Evolutionary conservation across 1,140 invertebrate genomes (phyloP).

Genomic region (Drosophila oshimai): DNA sequence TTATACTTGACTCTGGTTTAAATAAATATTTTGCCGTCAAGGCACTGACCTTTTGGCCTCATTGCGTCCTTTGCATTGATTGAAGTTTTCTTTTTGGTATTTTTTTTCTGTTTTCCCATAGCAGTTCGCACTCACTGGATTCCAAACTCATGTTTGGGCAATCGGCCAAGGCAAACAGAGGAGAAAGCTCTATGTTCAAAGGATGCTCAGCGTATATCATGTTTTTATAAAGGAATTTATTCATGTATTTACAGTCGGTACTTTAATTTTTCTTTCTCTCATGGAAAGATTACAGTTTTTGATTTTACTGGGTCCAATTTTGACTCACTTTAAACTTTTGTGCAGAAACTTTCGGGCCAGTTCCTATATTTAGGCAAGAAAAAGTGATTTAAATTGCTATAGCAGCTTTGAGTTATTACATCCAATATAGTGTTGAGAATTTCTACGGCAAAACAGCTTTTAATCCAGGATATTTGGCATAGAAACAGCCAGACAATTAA

Average conservation of each 20-base stretch:
- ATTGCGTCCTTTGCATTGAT: conserved; percentile 40
- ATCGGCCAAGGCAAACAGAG: conserved; percentile 33
- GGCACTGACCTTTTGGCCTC: conserved; percentile 60
- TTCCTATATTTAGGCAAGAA: not conserved
- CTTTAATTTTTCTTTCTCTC: conserved; percentile 14
- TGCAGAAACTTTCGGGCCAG: too few relatives aligned
- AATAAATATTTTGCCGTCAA: conserved; percentile 40
- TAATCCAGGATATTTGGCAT: too few relatives aligned
- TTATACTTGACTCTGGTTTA: conserved; percentile 28
- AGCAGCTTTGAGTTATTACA: not conserved
- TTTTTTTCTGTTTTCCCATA: conserved; percentile 10
- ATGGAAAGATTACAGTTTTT: conserved; percentile 1
- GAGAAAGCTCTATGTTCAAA: not conserved
- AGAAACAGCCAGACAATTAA: not conserved
- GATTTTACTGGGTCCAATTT: not conserved
- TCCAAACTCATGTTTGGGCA: conserved; percentile 39
- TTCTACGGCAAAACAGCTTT: not conserved
- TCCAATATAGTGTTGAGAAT: not conserved
- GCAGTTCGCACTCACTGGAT: conserved; percentile 2
- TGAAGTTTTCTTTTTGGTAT: conserved; percentile 11
- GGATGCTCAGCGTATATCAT: not conserved
- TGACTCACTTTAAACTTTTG: too few relatives aligned
- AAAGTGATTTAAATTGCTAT: not conserved
- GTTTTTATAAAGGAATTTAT: not conserved
- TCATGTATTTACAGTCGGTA: not conserved